Percentiles rank a stretch among this genome's conserved stretches.
phyloP scores from a whole-genome alignment of 2,797 vertebrate genomes.

The Lemur catta region DNA sequence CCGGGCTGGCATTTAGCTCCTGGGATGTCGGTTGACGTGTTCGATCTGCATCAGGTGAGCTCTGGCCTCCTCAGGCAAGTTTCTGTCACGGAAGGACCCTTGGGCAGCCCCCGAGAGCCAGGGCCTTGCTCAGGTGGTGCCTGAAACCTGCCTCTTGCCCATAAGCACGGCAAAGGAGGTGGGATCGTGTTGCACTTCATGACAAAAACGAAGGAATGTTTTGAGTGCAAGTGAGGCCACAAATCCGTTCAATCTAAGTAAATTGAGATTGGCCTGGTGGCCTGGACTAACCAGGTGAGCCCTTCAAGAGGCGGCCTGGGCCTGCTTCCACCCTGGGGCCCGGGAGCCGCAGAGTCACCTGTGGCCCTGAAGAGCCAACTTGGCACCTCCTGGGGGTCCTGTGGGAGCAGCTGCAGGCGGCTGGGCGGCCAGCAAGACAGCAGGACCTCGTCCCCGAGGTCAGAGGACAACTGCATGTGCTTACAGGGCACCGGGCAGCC shows the following conservation, averaged over 20 bases:
- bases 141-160: no score
- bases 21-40: fast-evolving
- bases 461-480: fast-evolving
- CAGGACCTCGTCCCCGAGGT: not conserved
- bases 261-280: not conserved
- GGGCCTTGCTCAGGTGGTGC: not conserved
- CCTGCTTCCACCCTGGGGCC: not conserved
- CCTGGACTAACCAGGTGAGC: not conserved
- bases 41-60: fast-evolving
- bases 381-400: fast-evolving
- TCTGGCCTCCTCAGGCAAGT: not conserved
- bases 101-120: fast-evolving
- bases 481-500: fast-evolving
- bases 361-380: fast-evolving
- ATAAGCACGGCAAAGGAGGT: fast-evolving
- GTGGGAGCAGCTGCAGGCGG: fast-evolving
- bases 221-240: not conserved
- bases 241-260: not conserved
- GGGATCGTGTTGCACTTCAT: no score
- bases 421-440: fast-evolving
- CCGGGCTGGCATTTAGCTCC: fast-evolving
- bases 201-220: not conserved
- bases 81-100: fast-evolving
- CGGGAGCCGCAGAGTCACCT: not conserved
- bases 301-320: no score